Conservation (phyloP, 2,113 vertebrate species). For the Limnothrissa miodon region DNA sequence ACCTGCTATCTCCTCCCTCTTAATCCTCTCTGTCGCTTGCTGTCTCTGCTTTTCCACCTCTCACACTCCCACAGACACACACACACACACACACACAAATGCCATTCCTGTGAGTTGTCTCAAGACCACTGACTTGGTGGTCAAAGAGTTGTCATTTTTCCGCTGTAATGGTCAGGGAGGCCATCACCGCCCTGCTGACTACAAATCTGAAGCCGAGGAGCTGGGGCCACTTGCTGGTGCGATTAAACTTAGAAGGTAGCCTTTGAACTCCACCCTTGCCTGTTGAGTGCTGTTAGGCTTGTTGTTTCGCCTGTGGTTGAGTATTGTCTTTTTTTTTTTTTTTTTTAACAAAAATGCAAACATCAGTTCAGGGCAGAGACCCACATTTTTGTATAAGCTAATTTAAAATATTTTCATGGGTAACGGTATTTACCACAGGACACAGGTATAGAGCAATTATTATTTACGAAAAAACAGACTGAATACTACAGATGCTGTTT, state of each 20-base stretch:
- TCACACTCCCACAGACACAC: background rate
- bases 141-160: slow-evolving; percentile 32
- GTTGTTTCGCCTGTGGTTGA: background rate
- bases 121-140: background rate
- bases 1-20: background rate
- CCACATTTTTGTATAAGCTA: background rate
- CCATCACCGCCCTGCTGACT: slow-evolving; percentile 38
- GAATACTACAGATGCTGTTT: too few relatives aligned
- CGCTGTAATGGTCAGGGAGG: slow-evolving; percentile 32
- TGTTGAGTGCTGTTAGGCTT: slow-evolving; percentile 28
- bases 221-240: slow-evolving; percentile 7
- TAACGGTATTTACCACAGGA: too few relatives aligned
- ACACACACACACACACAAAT: slow-evolving; percentile 3
- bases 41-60: background rate
- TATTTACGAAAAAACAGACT: too few relatives aligned
- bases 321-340: background rate
- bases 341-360: background rate
- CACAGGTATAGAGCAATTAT: too few relatives aligned
- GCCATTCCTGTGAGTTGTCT: background rate
- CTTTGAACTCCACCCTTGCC: slow-evolving; percentile 27
- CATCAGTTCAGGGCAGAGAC: background rate
- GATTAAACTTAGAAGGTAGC: slow-evolving; percentile 17
- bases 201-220: slow-evolving; percentile 28
- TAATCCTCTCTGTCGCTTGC: background rate
- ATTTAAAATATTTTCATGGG: background rate